Conservation (phyloP, 2,797 vertebrate genomes). For the Trematomus bernacchii region DNA sequence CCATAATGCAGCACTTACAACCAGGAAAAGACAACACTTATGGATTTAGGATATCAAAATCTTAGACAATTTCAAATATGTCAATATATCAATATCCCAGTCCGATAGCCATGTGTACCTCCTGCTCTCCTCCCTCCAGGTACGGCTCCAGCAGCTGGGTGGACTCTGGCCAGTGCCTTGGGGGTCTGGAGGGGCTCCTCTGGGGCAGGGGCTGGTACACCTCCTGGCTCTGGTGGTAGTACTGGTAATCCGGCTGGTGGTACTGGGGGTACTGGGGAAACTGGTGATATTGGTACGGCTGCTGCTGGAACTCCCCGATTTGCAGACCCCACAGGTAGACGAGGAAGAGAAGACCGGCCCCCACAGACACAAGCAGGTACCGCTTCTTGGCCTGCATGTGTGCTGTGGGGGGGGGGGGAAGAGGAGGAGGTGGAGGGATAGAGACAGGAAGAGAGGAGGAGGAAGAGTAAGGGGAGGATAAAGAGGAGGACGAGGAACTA, state of each 20-base stretch:
- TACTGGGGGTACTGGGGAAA: conserved; percentile 73
- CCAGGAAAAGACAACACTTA: too few relatives aligned
- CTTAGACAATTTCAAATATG: too few relatives aligned
- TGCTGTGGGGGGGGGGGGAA: conserved; percentile 78
- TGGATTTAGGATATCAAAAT: too few relatives aligned
- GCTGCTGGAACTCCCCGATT: conserved; percentile 84
- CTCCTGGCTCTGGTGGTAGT: conserved; percentile 63
- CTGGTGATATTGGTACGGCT: conserved; percentile 68
- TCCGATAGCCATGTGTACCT: conserved; percentile 59
- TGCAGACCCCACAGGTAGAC: conserved; percentile 88
- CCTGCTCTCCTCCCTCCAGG: conserved; percentile 86
- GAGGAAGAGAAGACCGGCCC: conserved; percentile 88
- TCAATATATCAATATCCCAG: too few relatives aligned
- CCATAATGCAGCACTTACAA: too few relatives aligned
- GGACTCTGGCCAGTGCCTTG: conserved; percentile 76
- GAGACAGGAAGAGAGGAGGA: conserved; percentile 7
- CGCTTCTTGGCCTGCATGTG: conserved; percentile 93
- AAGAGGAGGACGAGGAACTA: neutral
- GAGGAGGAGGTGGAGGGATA: conserved; percentile 55
- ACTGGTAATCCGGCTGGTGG: conserved; percentile 65
- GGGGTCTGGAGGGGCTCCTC: conserved; percentile 67
- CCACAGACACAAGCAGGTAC: conserved; percentile 90
- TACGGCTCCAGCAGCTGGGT: conserved; percentile 79
- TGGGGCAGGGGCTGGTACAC: conserved; percentile 69
- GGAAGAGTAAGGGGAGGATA: conserved; percentile 1